phyloP scores from a whole-genome alignment of 2,797 vertebrate genomes.

The Lemur catta region DNA sequence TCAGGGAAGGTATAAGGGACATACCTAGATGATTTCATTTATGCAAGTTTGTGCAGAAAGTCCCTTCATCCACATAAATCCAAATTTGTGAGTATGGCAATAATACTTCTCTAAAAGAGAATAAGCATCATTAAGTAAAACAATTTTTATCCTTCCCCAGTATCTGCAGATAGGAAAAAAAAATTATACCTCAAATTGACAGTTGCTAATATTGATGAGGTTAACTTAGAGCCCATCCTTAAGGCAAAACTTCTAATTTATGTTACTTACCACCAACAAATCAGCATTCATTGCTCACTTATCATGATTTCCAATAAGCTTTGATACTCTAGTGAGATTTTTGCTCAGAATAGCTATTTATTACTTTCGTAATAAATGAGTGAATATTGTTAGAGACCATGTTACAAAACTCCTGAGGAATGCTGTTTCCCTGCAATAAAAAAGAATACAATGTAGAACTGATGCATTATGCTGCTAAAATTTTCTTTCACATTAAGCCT shows the following conservation, averaged over 20 bases:
- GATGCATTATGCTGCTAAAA: background rate
- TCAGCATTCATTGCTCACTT: background rate
- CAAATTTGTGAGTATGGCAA: background rate
- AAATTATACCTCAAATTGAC: background rate
- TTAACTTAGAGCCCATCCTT: background rate
- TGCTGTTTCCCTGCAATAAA: background rate
- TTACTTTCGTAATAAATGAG: background rate
- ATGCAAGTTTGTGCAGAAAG: background rate
- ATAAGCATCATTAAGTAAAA: background rate
- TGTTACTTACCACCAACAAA: background rate
- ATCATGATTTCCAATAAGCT: background rate
- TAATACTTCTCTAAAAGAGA: background rate
- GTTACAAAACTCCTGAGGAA: background rate
- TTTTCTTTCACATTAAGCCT: conserved; percentile 33
- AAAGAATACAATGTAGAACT: background rate
- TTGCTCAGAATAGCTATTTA: conserved; percentile 24
- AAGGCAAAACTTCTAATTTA: background rate
- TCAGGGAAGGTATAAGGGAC: background rate
- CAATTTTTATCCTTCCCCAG: background rate
- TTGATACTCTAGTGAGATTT: background rate
- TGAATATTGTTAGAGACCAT: background rate
- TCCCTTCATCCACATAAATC: background rate
- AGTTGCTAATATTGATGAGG: background rate
- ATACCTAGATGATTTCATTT: background rate
- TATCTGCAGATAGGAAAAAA: background rate